Conservation (phyloP, 2,888 invertebrate species). For the Carterocephalus palaemon region DNA sequence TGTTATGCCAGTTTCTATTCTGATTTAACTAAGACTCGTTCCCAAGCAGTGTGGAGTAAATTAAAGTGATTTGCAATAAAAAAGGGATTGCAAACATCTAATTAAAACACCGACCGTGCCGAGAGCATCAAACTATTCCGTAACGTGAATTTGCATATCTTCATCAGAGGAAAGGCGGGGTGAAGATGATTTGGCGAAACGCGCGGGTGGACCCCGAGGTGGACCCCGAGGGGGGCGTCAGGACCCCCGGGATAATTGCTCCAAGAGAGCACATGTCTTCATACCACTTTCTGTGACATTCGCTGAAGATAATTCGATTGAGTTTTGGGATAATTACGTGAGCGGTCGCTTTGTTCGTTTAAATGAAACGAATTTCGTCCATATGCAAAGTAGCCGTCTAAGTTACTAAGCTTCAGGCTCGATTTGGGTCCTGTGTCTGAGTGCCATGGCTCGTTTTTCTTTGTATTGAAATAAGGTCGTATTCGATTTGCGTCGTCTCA, state of each 20-base stretch:
- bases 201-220: constrained; percentile 42
- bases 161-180: constrained; percentile 66
- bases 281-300: constrained; percentile 60
- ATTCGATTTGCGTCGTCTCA: constrained; percentile 12
- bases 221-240: constrained; percentile 28
- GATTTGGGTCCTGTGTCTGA: constrained; percentile 26
- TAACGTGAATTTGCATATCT: constrained; percentile 63
- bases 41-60: constrained; percentile 12
- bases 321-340: constrained; percentile 57
- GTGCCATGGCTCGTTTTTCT: constrained; percentile 21
- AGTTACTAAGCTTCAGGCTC: constrained; percentile 14
- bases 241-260: constrained; percentile 51
- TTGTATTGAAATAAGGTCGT: constrained; percentile 20
- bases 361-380: constrained; percentile 35
- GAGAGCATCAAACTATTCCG: constrained; percentile 7
- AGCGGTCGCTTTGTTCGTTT: constrained; percentile 38
- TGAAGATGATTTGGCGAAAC: constrained; percentile 70
- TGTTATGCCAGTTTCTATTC: too few species aligned
- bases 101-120: constrained; percentile 2
- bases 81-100: not conserved
- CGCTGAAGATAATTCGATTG: constrained; percentile 66
- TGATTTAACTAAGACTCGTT: constrained; percentile 17
- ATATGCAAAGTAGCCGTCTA: constrained; percentile 35
- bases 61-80: not conserved
- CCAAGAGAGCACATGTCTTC: constrained; percentile 65